Evolutionary conservation across 1,140 invertebrate genomes (phyloP).

Genomic region (Lucilia cuprina): DNA sequence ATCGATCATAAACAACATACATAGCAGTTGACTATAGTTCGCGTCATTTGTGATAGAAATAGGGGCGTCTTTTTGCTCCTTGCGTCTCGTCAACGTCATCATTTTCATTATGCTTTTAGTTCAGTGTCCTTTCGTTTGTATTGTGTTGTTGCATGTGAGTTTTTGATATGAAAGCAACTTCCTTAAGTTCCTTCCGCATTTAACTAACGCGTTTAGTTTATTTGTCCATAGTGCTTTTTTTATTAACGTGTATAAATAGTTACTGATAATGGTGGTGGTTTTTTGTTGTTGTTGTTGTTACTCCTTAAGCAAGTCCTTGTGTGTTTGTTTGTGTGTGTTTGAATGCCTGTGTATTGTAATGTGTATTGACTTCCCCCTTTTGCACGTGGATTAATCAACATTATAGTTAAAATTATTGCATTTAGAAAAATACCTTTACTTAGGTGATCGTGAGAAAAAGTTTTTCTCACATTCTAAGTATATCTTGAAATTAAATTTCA

Average conservation of each 20-base stretch:
- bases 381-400: conserved; percentile 55
- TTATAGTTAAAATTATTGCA: conserved; percentile 22
- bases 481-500: conserved; percentile 22
- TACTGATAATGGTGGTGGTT: conserved; percentile 12
- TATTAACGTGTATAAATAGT: too few species aligned
- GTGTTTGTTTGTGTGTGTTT: not conserved
- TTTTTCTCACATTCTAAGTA: conserved; percentile 59
- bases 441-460: conserved; percentile 60
- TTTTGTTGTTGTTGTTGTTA: conserved; percentile 7
- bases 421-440: not conserved
- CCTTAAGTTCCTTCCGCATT: conserved; percentile 22
- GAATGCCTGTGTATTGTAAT: not conserved
- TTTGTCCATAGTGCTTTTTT: conserved; percentile 15
- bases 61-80: conserved; percentile 9
- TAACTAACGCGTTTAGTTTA: not conserved
- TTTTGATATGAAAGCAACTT: not conserved
- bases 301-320: conserved; percentile 42
- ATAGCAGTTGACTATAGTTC: not conserved
- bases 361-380: conserved; percentile 55
- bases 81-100: not conserved
- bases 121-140: not conserved
- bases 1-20: not conserved
- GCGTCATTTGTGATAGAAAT: not conserved
- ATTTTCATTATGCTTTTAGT: not conserved
- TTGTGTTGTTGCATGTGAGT: not conserved